Conservation (phyloP, 2,888 invertebrate genomes). For the Limnephilus marmoratus region DNA sequence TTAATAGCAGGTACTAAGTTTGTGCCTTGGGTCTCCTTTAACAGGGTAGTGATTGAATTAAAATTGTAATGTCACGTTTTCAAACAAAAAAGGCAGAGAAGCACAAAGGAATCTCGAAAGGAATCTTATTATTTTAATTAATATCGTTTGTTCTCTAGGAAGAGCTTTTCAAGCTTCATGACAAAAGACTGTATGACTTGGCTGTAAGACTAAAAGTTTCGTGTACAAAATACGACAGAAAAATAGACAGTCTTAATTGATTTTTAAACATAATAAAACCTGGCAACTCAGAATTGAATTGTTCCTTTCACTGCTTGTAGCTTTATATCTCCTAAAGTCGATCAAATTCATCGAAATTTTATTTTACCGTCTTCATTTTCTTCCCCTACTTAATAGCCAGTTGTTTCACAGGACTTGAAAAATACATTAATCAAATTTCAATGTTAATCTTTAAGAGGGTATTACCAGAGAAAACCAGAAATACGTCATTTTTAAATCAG, state of each 20-base stretch:
- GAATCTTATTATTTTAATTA: not conserved
- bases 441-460: no score
- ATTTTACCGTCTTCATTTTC: not conserved
- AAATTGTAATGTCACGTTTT: not conserved
- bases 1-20: not conserved
- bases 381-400: not conserved
- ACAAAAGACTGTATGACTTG: not conserved
- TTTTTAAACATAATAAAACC: not conserved
- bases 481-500: no score
- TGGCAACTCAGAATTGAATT: not conserved
- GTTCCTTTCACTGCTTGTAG: not conserved
- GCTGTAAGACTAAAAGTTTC: not conserved
- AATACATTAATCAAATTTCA: no score
- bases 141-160: not conserved
- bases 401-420: no score
- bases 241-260: not conserved
- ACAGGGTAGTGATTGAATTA: not conserved
- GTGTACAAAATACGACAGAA: not conserved
- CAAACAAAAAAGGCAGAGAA: not conserved
- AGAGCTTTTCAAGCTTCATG: not conserved
- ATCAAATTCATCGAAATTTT: not conserved
- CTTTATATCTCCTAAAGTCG: not conserved
- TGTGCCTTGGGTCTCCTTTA: slow-evolving; percentile 2
- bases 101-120: not conserved
- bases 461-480: no score